These are phyloP conservation scores for Asarcornis scutulata DNA, from an alignment of 2,113 vertebrate genomes.

Conservation along the genomic window DNA sequence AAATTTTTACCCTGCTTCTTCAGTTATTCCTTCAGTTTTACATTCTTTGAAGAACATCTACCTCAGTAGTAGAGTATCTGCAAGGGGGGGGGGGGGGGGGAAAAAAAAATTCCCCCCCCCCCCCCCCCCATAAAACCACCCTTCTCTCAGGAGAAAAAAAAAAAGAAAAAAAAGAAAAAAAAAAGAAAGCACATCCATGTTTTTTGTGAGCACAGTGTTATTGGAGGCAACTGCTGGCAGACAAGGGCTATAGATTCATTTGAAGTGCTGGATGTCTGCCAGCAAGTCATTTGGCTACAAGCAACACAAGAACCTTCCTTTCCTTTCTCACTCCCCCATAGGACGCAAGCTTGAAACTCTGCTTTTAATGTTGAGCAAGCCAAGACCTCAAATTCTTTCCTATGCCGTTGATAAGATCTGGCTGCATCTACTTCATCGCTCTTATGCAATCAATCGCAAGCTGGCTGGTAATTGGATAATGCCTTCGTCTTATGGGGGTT, in stretches of 20 bases:
- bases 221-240: rapidly evolving
- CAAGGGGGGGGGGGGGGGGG: too few species aligned
- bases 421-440: slow-evolving; percentile 7
- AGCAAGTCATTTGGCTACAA: neutral
- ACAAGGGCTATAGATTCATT: neutral
- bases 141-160: neutral
- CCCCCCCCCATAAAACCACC: neutral
- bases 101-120: too few species aligned
- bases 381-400: slow-evolving; percentile 2
- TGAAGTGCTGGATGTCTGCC: neutral
- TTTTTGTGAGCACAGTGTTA: neutral
- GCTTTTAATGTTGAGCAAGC: slow-evolving; percentile 13
- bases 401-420: slow-evolving; percentile 28
- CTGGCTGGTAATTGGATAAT: slow-evolving; percentile 24
- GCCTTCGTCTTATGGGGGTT: slow-evolving; percentile 27
- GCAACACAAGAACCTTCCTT: neutral
- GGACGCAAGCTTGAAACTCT: slow-evolving; percentile 1
- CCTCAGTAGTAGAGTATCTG: neutral
- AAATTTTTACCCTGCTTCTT: neutral
- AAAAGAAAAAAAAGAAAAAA: neutral
- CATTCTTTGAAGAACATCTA: neutral
- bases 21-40: neutral
- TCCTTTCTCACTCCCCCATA: slow-evolving; percentile 29
- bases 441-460: neutral
- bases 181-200: rapidly evolving